Evolutionary conservation across 2,797 vertebrate genomes (phyloP).

Genomic region (Danio albolineatus): DNA sequence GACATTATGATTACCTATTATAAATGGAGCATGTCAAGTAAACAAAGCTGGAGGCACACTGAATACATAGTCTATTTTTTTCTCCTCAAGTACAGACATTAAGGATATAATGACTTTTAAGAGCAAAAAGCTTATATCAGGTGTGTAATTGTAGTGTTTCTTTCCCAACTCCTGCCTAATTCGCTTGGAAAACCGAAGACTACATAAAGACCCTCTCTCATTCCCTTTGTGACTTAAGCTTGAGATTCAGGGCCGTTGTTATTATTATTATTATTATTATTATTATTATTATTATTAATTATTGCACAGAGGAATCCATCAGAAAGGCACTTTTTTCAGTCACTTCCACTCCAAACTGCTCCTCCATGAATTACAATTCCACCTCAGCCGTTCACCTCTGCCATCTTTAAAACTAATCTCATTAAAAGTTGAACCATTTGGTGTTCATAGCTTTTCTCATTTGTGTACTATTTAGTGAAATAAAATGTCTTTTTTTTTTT

Average conservation of each 20-base stretch:
- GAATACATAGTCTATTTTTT: conserved; percentile 66
- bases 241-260: conserved; percentile 72
- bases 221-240: conserved; percentile 71
- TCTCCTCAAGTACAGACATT: conserved; percentile 69
- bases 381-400: conserved; percentile 62
- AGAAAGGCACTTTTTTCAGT: conserved; percentile 81
- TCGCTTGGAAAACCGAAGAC: conserved; percentile 68
- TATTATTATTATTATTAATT: conserved; percentile 61
- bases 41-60: conserved; percentile 75
- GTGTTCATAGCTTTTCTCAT: conserved; percentile 62
- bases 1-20: conserved; percentile 70
- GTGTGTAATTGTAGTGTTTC: conserved; percentile 79
- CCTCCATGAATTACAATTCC: conserved; percentile 61
- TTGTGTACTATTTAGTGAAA: conserved; percentile 54
- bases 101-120: conserved; percentile 75
- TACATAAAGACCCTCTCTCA: conserved; percentile 66
- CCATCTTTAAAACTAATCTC: conserved; percentile 73
- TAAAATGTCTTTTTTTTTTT: conserved; percentile 61
- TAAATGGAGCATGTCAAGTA: conserved; percentile 75
- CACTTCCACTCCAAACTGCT: conserved; percentile 47
- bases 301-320: conserved; percentile 83
- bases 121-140: conserved; percentile 80
- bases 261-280: no score
- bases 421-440: conserved; percentile 65
- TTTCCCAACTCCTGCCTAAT: conserved; percentile 39